Conservation (phyloP, 2,797 vertebrate species). For the Gadopsis bispinosus region DNA sequence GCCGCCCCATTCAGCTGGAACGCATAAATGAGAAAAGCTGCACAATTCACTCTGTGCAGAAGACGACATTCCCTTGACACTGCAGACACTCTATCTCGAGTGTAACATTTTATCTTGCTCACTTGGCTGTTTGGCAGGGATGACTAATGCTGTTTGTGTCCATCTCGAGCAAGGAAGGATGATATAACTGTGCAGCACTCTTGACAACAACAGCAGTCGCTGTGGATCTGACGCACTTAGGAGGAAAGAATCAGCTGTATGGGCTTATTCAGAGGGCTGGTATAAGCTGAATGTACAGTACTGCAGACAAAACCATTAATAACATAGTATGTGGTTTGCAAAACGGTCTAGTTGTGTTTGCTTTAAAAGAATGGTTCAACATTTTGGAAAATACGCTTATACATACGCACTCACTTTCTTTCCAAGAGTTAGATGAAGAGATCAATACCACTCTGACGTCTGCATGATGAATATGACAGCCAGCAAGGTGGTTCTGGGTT, state of each 20-base stretch:
- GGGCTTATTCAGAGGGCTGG: background rate
- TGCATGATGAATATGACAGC: background rate
- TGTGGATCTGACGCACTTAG: slow-evolving; percentile 1
- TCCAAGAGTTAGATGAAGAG: background rate
- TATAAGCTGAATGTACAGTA: background rate
- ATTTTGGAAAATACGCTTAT: background rate
- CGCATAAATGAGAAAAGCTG: slow-evolving; percentile 70
- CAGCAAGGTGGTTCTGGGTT: too few relatives aligned
- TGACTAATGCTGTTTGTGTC: slow-evolving; percentile 44
- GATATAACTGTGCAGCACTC: slow-evolving; percentile 10
- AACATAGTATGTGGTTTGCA: background rate
- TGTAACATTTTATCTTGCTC: slow-evolving; percentile 52
- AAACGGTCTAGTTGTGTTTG: slow-evolving; percentile 6
- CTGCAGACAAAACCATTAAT: slow-evolving; percentile 3
- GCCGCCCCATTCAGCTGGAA: slow-evolving; percentile 72
- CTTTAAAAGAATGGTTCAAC: background rate
- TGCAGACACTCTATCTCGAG: slow-evolving; percentile 46
- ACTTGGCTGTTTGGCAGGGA: slow-evolving; percentile 40
- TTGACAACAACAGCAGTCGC: slow-evolving; percentile 30
- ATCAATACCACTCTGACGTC: slow-evolving; percentile 1
- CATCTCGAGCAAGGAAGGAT: slow-evolving; percentile 23
- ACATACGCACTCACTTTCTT: background rate
- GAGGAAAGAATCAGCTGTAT: slow-evolving; percentile 15
- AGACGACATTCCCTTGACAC: slow-evolving; percentile 42
- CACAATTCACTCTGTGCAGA: slow-evolving; percentile 56